phyloP scores from a whole-genome alignment of 2,888 invertebrate genomes.

The Hedya salicella region DNA sequence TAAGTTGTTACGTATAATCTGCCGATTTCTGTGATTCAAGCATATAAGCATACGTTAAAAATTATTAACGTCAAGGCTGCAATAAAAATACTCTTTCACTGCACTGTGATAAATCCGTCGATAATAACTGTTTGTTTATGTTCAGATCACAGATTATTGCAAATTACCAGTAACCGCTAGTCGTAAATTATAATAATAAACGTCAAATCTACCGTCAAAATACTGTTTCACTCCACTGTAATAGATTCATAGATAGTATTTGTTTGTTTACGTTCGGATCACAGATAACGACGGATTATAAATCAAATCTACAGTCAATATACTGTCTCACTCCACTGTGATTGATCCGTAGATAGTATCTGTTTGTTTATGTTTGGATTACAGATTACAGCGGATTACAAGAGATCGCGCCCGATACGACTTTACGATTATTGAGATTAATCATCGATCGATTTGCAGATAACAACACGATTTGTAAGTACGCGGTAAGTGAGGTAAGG shows the following conservation, averaged over 20 bases:
- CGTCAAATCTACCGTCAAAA: too few relatives aligned
- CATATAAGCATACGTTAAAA: too few relatives aligned
- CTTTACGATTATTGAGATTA: conserved; percentile 28
- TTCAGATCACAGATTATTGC: too few relatives aligned
- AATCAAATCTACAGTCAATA: neutral
- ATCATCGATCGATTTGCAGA: conserved; percentile 14
- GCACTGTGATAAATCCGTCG: too few relatives aligned
- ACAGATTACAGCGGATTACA: conserved; percentile 17
- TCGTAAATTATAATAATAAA: too few relatives aligned
- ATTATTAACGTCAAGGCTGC: too few relatives aligned
- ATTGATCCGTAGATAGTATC: conserved; percentile 7
- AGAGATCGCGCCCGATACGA: conserved; percentile 3
- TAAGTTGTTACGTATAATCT: too few relatives aligned
- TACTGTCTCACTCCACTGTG: neutral
- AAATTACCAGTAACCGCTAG: too few relatives aligned
- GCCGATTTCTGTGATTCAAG: too few relatives aligned
- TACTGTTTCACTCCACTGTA: neutral
- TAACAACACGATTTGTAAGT: neutral
- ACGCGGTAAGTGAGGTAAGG: neutral
- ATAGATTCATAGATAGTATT: conserved; percentile 5
- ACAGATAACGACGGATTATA: too few relatives aligned
- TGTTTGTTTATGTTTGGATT: conserved; percentile 25
- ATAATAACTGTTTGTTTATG: too few relatives aligned
- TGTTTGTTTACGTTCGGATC: conserved; percentile 2
- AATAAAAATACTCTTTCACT: too few relatives aligned